Percentiles rank a stretch among this genome's conserved stretches.
Evolutionary conservation across 1,140 invertebrate genomes (phyloP).

Genomic region (Prorops nasuta): DNA sequence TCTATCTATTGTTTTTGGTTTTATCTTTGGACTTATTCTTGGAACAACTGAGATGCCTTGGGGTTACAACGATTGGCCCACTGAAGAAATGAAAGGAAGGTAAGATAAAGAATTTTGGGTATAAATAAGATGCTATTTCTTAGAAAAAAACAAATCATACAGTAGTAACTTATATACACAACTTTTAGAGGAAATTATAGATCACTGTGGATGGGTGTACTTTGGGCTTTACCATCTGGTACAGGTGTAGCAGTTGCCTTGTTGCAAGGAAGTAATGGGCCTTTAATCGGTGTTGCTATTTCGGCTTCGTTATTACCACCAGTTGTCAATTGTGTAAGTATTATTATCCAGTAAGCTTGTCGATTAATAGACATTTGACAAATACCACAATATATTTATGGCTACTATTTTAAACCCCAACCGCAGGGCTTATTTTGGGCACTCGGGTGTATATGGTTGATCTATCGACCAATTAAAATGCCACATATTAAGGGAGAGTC

Average conservation of each 20-base stretch:
- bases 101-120: conserved; percentile 37
- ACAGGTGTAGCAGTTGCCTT: conserved; percentile 83
- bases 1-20: conserved; percentile 73
- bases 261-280: conserved; percentile 79
- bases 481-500: conserved; percentile 69
- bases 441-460: conserved; percentile 68
- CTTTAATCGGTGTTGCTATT: conserved; percentile 85
- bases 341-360: too few relatives aligned
- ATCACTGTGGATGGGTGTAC: conserved; percentile 70
- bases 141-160: too few relatives aligned
- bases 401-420: neutral
- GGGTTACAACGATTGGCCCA: conserved; percentile 77
- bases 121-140: too few relatives aligned
- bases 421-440: conserved; percentile 75
- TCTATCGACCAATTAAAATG: conserved; percentile 67
- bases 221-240: conserved; percentile 71
- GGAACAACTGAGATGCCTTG: conserved; percentile 73
- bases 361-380: too few relatives aligned
- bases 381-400: neutral
- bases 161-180: too few relatives aligned
- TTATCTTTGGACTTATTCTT: conserved; percentile 75
- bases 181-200: conserved; percentile 65
- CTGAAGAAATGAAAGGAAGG: conserved; percentile 78
- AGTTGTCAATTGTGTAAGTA: conserved; percentile 80
- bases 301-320: conserved; percentile 85